Evolutionary conservation across 53 echinoderm and acorn worm genomes (phyloP).

Genomic region (Patiria pectinifera): DNA sequence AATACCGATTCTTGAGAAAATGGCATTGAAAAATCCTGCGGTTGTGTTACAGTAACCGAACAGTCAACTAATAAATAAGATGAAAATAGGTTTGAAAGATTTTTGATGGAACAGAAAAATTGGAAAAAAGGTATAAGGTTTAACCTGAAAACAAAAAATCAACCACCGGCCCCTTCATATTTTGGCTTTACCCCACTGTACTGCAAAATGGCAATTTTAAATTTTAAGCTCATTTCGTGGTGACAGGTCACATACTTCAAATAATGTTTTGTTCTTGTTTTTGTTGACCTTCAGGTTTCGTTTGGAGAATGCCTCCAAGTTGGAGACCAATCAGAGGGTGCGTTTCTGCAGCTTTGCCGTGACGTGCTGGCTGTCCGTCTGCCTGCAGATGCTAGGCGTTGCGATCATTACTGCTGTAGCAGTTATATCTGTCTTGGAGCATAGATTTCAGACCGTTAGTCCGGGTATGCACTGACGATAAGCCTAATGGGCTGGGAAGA

Average conservation of each 20-base stretch:
- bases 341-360: constrained; percentile 92
- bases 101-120: no score
- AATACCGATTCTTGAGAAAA: no score
- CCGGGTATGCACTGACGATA: constrained; percentile 64
- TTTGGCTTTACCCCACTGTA: no score
- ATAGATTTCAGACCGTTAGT: constrained; percentile 80
- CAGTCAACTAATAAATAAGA: no score
- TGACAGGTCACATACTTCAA: background rate
- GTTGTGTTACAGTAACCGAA: no score
- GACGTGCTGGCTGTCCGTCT: constrained; percentile 85
- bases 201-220: no score
- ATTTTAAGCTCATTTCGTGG: background rate
- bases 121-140: no score
- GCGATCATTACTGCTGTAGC: constrained; percentile 90
- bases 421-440: constrained; percentile 90
- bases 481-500: background rate
- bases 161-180: no score
- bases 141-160: no score
- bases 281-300: constrained; percentile 73
- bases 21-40: no score
- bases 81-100: no score
- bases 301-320: constrained; percentile 77
- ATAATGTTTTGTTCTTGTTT: background rate
- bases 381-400: constrained; percentile 98
- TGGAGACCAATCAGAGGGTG: constrained; percentile 91